Percentiles rank a stretch among this genome's conserved stretches.
phyloP scores from a whole-genome alignment of 2,797 vertebrate genomes.

The Linurgus olivaceus region DNA sequence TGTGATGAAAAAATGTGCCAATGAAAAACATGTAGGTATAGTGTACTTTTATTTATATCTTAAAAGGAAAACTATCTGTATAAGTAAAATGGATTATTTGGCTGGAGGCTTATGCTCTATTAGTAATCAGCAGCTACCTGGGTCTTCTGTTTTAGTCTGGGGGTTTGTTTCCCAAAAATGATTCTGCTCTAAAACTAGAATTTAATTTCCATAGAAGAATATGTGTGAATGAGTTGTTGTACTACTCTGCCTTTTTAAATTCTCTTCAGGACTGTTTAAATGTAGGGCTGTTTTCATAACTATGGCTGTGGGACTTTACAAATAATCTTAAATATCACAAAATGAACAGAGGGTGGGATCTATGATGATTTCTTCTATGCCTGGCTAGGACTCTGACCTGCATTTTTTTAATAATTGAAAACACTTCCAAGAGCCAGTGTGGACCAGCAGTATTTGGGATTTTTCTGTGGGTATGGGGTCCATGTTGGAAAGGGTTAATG shows the following conservation, averaged over 20 bases:
- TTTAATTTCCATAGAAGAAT: neutral
- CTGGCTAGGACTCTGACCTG: neutral
- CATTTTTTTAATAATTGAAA: neutral
- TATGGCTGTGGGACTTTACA: neutral
- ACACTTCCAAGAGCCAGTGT: neutral
- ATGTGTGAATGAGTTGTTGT: neutral
- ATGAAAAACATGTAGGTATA: neutral
- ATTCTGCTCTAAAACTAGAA: neutral
- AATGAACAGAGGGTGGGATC: neutral
- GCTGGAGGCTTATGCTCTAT: neutral
- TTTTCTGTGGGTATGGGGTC: neutral
- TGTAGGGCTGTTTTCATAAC: neutral
- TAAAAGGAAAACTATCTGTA: neutral
- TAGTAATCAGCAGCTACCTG: neutral
- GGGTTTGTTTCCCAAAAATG: neutral
- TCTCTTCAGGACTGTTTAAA: neutral
- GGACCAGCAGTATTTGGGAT: neutral
- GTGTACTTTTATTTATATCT: neutral
- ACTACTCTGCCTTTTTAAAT: neutral
- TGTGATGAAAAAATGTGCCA: neutral
- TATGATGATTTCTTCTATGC: neutral
- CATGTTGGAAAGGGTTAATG: accelerated
- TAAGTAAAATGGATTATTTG: neutral
- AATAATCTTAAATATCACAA: neutral
- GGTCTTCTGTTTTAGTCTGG: neutral